Percentiles rank a stretch among this genome's conserved stretches.
phyloP scores from a whole-genome alignment of 2,888 invertebrate genomes.

The Drosophila mettleri region DNA sequence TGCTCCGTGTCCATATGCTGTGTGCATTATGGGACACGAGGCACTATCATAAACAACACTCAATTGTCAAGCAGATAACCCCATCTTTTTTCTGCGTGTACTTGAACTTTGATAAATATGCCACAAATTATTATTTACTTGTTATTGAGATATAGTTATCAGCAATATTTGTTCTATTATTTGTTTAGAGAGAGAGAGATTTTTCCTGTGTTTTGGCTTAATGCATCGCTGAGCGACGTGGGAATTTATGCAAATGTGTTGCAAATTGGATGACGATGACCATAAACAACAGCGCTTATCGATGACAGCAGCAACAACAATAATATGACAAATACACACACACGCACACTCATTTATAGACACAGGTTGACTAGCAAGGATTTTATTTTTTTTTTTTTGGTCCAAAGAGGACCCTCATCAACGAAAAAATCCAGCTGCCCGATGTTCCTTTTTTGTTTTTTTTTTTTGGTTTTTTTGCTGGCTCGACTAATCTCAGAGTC shows the following conservation, averaged over 20 bases:
- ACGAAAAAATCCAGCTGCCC: conserved; percentile 57
- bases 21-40: background rate
- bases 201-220: conserved; percentile 40
- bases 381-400: conserved; percentile 32
- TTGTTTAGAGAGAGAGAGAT: conserved; percentile 13
- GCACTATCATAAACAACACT: conserved; percentile 4
- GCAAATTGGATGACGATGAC: conserved; percentile 70
- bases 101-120: conserved; percentile 23
- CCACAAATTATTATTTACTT: conserved; percentile 24
- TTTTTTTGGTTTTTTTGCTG: background rate
- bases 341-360: conserved; percentile 6
- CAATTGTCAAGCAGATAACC: conserved; percentile 16
- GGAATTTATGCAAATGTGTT: conserved; percentile 77
- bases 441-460: conserved; percentile 4
- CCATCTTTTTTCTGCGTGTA: background rate
- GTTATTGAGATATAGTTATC: conserved; percentile 10
- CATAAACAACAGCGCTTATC: conserved; percentile 67
- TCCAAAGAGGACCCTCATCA: conserved; percentile 62
- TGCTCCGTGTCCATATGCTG: background rate
- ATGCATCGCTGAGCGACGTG: conserved; percentile 56
- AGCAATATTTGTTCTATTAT: conserved; percentile 10
- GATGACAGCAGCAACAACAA: conserved; percentile 19
- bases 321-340: conserved; percentile 10
- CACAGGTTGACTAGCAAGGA: conserved; percentile 33
- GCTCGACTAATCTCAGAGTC: conserved; percentile 54